Evolutionary conservation across 1,140 invertebrate species (phyloP).

Genomic region (Maconellicoccus hirsutus): DNA sequence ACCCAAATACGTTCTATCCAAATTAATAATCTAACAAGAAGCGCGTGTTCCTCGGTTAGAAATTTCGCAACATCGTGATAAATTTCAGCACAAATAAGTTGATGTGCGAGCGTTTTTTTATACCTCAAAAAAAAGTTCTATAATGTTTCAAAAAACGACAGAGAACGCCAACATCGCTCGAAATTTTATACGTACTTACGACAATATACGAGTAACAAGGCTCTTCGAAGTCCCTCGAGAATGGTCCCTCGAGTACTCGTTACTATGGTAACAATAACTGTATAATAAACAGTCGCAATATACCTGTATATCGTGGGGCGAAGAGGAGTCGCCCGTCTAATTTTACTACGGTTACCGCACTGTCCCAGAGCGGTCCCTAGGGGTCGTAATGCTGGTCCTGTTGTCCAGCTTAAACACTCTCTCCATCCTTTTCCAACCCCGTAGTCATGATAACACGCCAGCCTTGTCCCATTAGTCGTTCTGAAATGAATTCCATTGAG

Average conservation of each 20-base stretch:
- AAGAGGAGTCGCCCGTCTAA: slow-evolving; percentile 13
- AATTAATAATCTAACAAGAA: not conserved
- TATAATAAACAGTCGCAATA: slow-evolving; percentile 21
- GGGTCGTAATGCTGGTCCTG: slow-evolving; percentile 10
- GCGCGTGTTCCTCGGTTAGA: not conserved
- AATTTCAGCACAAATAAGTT: slow-evolving; percentile 1
- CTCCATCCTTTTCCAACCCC: not conserved
- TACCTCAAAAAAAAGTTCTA: not conserved
- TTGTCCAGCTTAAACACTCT: slow-evolving; percentile 17
- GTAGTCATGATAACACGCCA: slow-evolving; percentile 18
- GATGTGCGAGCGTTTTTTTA: slow-evolving; percentile 2
- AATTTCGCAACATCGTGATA: not conserved
- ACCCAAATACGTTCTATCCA: not conserved
- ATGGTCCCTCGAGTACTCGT: slow-evolving; percentile 14
- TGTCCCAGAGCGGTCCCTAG: slow-evolving; percentile 12
- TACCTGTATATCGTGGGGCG: slow-evolving; percentile 13
- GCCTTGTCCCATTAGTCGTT: slow-evolving; percentile 15
- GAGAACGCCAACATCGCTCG: slow-evolving; percentile 11
- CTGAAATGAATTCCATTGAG: slow-evolving; percentile 17
- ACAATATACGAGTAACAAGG: slow-evolving; percentile 22
- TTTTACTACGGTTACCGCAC: slow-evolving; percentile 10
- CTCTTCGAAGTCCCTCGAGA: slow-evolving; percentile 15
- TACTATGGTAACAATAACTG: slow-evolving; percentile 18
- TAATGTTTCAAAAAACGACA: slow-evolving; percentile 5
- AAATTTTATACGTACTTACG: slow-evolving; percentile 21